Evolutionary conservation across 2,797 vertebrate genomes (phyloP).

Genomic region (Lophotriccus pileatus): DNA sequence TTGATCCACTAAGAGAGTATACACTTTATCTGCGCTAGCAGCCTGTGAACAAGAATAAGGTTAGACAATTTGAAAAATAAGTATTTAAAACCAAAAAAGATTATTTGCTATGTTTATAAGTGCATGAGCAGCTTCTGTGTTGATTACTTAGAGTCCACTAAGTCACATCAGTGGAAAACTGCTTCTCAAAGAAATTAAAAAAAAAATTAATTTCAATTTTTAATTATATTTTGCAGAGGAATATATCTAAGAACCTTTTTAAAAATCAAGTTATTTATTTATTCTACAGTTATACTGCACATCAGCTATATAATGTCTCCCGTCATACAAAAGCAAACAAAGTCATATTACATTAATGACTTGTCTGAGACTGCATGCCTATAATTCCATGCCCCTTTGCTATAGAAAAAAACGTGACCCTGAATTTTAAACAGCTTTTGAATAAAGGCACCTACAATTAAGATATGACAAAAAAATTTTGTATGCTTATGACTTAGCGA

Average conservation of each 20-base stretch:
- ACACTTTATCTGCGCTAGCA: background rate
- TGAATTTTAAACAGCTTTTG: conserved; percentile 60
- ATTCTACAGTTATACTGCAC: conserved; percentile 81
- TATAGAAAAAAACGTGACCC: conserved; percentile 72
- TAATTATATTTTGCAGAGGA: conserved; percentile 65
- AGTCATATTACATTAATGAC: conserved; percentile 76
- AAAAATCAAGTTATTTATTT: conserved; percentile 87
- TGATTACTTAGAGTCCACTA: background rate
- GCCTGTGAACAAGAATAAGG: background rate
- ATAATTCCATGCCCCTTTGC: conserved; percentile 78
- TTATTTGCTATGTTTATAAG: background rate
- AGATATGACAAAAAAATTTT: conserved; percentile 69
- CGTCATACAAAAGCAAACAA: conserved; percentile 96
- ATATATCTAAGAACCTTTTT: conserved; percentile 69
- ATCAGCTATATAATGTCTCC: conserved; percentile 84
- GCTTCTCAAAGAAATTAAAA: background rate
- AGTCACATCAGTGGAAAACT: background rate
- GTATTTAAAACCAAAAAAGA: background rate
- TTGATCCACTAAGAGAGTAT: background rate
- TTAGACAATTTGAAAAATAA: background rate
- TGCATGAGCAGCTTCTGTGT: background rate
- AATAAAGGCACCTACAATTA: conserved; percentile 72
- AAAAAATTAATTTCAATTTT: background rate
- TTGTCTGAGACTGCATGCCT: conserved; percentile 73
- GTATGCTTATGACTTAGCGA: conserved; percentile 72